phyloP scores from a whole-genome alignment of 2,113 vertebrate species.

The Grallaria varia region DNA sequence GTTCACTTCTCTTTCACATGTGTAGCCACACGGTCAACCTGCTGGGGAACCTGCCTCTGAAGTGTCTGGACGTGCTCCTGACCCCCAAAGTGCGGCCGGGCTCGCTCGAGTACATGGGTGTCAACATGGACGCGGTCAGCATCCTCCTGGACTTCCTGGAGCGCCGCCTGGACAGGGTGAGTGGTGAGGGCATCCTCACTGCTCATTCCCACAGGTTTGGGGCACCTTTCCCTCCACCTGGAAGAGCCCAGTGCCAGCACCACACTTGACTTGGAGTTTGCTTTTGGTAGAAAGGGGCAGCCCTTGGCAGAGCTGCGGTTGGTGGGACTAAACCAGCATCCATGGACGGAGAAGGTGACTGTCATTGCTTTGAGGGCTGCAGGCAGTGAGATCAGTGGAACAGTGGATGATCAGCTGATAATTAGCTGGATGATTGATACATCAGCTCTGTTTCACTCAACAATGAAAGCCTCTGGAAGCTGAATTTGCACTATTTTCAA shows the following conservation, averaged over 20 bases:
- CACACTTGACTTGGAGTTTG: accelerated
- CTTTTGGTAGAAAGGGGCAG: not conserved
- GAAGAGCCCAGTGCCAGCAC: not conserved
- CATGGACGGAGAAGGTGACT: not conserved
- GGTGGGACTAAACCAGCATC: not conserved
- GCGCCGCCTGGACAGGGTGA: slow-evolving; percentile 85
- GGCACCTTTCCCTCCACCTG: not conserved
- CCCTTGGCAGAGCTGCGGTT: not conserved
- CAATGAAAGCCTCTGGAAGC: not conserved
- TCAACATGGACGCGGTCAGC: slow-evolving; percentile 89
- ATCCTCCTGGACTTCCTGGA: slow-evolving; percentile 88
- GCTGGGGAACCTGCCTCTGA: slow-evolving; percentile 89
- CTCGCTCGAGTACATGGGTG: slow-evolving; percentile 88
- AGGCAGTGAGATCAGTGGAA: not conserved
- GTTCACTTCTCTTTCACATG: not conserved
- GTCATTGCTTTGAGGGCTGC: not conserved
- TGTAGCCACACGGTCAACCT: slow-evolving; percentile 87
- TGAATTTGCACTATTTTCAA: not conserved
- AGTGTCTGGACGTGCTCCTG: slow-evolving; percentile 87
- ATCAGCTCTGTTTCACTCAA: not conserved
- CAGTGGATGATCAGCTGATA: not conserved
- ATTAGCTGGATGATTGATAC: not conserved
- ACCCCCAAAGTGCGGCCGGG: slow-evolving; percentile 81
- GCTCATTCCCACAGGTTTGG: accelerated
- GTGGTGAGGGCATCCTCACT: not conserved